Conservation (phyloP, 92 coral and sea anemone species). For the Epizoanthus fatuus region DNA sequence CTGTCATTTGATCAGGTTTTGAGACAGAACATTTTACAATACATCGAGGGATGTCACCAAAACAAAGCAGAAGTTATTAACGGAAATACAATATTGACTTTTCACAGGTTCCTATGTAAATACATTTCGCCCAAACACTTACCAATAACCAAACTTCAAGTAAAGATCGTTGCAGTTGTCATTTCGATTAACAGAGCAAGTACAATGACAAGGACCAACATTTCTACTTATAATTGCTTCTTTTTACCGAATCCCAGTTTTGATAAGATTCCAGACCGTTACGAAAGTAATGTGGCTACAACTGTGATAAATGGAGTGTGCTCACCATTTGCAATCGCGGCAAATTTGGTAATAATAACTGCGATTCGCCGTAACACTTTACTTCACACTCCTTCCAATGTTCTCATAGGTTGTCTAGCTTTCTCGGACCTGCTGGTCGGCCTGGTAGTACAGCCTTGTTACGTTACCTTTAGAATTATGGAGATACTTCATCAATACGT, state of each 20-base stretch:
- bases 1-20: conserved; percentile 12
- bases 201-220: not conserved
- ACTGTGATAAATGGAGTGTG: conserved; percentile 66
- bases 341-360: conserved; percentile 65
- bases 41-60: not conserved
- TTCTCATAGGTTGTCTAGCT: conserved; percentile 76
- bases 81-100: not conserved
- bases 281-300: conserved; percentile 67
- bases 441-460: conserved; percentile 84
- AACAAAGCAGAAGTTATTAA: conserved; percentile 16
- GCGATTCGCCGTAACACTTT: conserved; percentile 52
- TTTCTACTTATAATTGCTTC: conserved; percentile 17
- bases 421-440: conserved; percentile 79
- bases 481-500: conserved; percentile 68
- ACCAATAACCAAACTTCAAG: too few species aligned
- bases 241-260: conserved; percentile 79
- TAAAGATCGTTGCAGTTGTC: too few species aligned
- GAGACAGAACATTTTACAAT: not conserved
- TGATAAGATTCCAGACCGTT: conserved; percentile 50
- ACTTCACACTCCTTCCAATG: conserved; percentile 79
- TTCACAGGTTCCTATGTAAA: conserved; percentile 24
- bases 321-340: conserved; percentile 71
- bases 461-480: conserved; percentile 65
- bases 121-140: not conserved
- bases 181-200: not conserved